Evolutionary conservation across 2,888 invertebrate species (phyloP).

Genomic region (Escarpia spicata): DNA sequence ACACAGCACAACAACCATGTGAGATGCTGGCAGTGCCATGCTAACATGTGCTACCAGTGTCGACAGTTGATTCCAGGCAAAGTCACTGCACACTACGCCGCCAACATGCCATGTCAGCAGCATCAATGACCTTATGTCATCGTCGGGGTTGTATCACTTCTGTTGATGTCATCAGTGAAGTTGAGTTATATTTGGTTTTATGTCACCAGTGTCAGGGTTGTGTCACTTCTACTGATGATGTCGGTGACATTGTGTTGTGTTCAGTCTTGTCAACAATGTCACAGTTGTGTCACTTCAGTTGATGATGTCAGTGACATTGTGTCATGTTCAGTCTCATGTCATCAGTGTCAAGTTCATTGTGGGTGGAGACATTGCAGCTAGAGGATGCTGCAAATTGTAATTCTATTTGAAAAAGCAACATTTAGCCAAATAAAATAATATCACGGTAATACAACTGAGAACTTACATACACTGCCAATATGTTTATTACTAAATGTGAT

Average conservation of each 20-base stretch:
- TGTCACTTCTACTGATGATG: not conserved
- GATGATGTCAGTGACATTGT: not conserved
- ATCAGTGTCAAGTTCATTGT: no score
- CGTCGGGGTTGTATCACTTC: not conserved
- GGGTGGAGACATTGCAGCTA: no score
- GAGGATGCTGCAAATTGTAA: no score
- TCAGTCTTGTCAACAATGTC: not conserved
- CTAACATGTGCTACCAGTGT: not conserved
- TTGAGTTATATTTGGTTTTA: not conserved
- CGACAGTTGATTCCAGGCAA: constrained; percentile 5
- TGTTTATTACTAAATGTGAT: no score
- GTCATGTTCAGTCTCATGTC: no score
- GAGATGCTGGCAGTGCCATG: not conserved
- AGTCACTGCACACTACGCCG: not conserved
- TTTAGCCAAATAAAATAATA: no score
- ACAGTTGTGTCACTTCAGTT: not conserved
- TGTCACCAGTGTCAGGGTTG: not conserved
- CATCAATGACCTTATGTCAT: not conserved
- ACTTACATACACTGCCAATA: no score
- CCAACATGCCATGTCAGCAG: constrained; percentile 12
- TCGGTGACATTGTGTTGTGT: not conserved
- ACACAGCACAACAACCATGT: not conserved
- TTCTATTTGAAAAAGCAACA: no score
- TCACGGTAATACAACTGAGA: no score
- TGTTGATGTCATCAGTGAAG: not conserved